Percentiles rank a stretch among this genome's conserved stretches.
phyloP scores from a whole-genome alignment of 2,113 vertebrate genomes.

The Formicarius rufipectus region DNA sequence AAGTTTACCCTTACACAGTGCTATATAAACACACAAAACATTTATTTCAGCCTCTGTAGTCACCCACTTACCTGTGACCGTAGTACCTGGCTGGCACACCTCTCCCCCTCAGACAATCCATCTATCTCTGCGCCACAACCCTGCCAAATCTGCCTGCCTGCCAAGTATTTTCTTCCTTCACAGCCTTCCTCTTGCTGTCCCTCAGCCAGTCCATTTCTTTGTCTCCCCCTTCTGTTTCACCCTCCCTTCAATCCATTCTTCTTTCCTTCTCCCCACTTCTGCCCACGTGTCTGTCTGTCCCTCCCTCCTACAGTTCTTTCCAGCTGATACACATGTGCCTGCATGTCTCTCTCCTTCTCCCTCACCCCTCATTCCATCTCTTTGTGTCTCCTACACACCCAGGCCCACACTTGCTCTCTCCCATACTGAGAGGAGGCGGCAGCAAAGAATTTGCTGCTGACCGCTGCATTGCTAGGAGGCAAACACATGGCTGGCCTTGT shows the following conservation, averaged over 20 bases:
- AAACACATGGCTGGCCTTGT: slow-evolving; percentile 70
- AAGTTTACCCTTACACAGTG: neutral
- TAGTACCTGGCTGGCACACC: neutral
- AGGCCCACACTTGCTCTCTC: slow-evolving; percentile 53
- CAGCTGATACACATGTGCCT: neutral
- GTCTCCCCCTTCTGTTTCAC: neutral
- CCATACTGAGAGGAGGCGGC: slow-evolving; percentile 56
- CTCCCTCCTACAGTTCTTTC: neutral
- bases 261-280: neutral
- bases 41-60: neutral
- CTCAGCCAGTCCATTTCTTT: neutral
- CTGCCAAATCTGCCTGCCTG: neutral
- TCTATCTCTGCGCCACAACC: neutral
- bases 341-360: neutral
- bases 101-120: neutral
- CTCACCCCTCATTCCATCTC: neutral
- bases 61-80: neutral
- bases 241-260: neutral
- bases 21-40: neutral
- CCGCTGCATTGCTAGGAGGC: slow-evolving; percentile 69
- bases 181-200: neutral
- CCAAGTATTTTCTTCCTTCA: neutral
- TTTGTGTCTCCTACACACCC: slow-evolving; percentile 50
- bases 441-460: slow-evolving; percentile 71
- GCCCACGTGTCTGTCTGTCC: neutral